Evolutionary conservation across 1,140 invertebrate genomes (phyloP).

Genomic region (Nautilus pompilius): DNA sequence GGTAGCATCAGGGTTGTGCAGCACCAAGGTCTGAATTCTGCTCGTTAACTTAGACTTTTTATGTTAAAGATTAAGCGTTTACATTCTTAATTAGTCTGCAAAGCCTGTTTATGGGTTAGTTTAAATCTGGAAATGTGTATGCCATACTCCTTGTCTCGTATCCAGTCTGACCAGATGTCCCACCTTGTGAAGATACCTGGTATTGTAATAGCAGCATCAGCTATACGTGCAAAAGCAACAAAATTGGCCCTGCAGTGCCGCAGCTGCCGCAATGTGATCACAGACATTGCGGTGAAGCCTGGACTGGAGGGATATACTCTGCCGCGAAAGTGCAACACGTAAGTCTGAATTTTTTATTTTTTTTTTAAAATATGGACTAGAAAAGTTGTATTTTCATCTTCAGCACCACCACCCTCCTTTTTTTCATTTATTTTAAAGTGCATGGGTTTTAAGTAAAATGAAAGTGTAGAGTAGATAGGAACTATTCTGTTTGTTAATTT

Average conservation of each 20-base stretch:
- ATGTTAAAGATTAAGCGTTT: no score
- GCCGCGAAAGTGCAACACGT: conserved; percentile 91
- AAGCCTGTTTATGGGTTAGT: no score
- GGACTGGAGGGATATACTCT: conserved; percentile 96
- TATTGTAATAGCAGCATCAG: conserved; percentile 91
- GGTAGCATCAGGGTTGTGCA: no score
- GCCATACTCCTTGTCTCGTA: no score
- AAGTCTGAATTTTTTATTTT: conserved; percentile 52
- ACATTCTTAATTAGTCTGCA: no score
- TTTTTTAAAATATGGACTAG: neutral
- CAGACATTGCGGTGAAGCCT: conserved; percentile 86
- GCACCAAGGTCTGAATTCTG: no score
- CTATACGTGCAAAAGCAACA: conserved; percentile 91
- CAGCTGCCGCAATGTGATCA: conserved; percentile 84
- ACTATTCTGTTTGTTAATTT: no score
- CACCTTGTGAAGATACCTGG: conserved; percentile 92
- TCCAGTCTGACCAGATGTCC: conserved; percentile 89
- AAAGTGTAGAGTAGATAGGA: no score
- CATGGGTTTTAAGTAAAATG: no score
- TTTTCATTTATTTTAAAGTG: neutral
- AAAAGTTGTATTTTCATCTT: neutral
- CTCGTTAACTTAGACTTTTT: no score
- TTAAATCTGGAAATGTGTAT: no score
- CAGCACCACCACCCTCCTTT: neutral
- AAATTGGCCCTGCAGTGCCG: conserved; percentile 94